Conservation (phyloP, 2,888 invertebrate species). For the Sminthurides aquaticus region DNA sequence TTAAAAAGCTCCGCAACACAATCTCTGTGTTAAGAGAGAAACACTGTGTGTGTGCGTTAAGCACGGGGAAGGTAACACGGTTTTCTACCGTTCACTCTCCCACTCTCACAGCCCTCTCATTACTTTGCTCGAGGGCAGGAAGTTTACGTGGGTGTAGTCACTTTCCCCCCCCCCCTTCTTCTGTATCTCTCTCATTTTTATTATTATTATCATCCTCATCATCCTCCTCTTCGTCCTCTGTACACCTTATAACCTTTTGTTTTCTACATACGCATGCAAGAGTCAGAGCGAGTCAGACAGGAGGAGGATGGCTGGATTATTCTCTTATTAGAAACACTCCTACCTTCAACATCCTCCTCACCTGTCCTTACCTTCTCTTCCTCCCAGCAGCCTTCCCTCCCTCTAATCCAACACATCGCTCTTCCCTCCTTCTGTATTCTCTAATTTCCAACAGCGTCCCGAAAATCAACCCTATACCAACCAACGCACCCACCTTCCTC, state of each 20-base stretch:
- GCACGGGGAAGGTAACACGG: too few relatives aligned
- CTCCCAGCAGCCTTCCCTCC: neutral
- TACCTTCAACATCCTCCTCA: neutral
- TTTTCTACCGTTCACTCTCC: too few relatives aligned
- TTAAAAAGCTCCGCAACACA: too few relatives aligned
- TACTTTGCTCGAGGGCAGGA: constrained; percentile 19
- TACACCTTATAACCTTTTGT: neutral
- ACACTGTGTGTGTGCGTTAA: too few relatives aligned
- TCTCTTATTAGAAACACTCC: neutral
- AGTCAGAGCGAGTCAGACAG: too few relatives aligned
- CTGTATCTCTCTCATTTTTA: constrained; percentile 8
- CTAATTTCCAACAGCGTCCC: too few relatives aligned
- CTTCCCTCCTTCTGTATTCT: neutral
- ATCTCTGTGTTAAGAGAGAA: too few relatives aligned
- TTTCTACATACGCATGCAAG: neutral
- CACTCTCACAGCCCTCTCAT: too few relatives aligned
- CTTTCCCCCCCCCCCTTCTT: constrained; percentile 4
- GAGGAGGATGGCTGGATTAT: neutral
- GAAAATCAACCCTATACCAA: too few relatives aligned
- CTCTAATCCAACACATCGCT: neutral
- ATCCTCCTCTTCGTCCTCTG: neutral
- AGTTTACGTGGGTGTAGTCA: constrained; percentile 25
- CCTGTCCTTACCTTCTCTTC: neutral
- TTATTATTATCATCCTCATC: constrained; percentile 10
- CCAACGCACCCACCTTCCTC: neutral